Conservation (phyloP, 2,797 vertebrate species). For the Pipistrellus kuhlii region DNA sequence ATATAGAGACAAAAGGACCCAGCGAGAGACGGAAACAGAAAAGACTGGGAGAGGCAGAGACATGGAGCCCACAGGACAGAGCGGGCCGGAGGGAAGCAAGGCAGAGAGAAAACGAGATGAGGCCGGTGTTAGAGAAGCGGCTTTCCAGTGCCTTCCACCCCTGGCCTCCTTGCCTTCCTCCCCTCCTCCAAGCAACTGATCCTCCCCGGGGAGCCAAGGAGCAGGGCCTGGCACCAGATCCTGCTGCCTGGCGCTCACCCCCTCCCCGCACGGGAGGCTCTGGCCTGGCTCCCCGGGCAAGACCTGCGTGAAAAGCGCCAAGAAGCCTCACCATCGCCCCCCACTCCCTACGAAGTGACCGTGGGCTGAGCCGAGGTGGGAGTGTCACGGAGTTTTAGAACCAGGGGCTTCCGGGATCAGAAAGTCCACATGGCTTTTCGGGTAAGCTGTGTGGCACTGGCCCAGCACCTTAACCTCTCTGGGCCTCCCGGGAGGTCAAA, state of each 20-base stretch:
- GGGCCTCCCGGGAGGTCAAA: slow-evolving; percentile 40
- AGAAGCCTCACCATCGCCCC: neutral
- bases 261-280: neutral
- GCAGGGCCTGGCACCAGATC: slow-evolving; percentile 38
- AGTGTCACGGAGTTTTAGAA: neutral
- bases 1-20: neutral
- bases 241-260: neutral
- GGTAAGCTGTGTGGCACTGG: slow-evolving; percentile 55
- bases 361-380: neutral
- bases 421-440: neutral
- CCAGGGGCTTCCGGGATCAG: neutral
- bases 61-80: neutral
- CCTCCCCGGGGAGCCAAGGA: slow-evolving; percentile 49
- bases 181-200: slow-evolving; percentile 6
- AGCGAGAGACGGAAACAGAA: neutral
- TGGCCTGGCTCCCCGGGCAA: neutral
- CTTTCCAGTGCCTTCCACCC: neutral
- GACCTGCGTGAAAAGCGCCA: neutral
- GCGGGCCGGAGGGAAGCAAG: neutral
- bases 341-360: neutral
- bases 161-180: neutral
- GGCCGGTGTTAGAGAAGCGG: neutral
- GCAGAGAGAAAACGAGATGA: neutral
- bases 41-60: neutral
- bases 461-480: slow-evolving; percentile 34